Conservation (phyloP, 2,888 invertebrate species). For the Dicyrtoma fusca region DNA sequence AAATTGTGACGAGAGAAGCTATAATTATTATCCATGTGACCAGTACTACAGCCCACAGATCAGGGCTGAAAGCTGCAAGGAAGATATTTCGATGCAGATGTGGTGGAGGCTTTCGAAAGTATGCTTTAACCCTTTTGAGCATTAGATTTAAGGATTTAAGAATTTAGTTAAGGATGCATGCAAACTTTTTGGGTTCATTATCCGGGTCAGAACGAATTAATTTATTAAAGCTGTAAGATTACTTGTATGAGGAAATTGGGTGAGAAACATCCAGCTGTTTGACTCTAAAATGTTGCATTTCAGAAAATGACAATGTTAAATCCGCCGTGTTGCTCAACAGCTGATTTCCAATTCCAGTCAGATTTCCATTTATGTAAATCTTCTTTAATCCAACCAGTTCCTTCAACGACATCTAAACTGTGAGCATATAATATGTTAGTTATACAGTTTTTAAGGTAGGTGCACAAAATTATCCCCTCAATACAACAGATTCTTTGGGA, state of each 20-base stretch:
- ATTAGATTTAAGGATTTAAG: too few relatives aligned
- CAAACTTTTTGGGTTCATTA: too few relatives aligned
- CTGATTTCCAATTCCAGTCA: background rate
- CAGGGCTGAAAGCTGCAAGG: background rate
- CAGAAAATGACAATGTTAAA: background rate
- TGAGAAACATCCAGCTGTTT: too few relatives aligned
- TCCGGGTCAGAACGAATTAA: too few relatives aligned
- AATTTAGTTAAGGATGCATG: too few relatives aligned
- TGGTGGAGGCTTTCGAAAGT: background rate
- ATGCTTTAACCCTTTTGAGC: background rate
- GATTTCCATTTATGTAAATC: background rate
- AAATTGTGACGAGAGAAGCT: background rate
- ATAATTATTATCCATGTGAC: slow-evolving; percentile 1
- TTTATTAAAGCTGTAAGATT: too few relatives aligned
- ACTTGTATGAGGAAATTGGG: too few relatives aligned
- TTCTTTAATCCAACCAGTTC: slow-evolving; percentile 1
- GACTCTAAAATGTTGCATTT: background rate
- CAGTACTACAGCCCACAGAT: background rate
- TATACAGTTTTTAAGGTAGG: too few relatives aligned
- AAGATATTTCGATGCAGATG: slow-evolving; percentile 2
- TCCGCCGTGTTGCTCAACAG: background rate
- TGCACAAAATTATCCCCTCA: too few relatives aligned
- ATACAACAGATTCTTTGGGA: too few relatives aligned
- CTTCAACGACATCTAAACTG: background rate
- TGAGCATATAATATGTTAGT: too few relatives aligned